Evolutionary conservation across 2,113 vertebrate genomes (phyloP).

Genomic region (Hippocampus mohnikei): DNA sequence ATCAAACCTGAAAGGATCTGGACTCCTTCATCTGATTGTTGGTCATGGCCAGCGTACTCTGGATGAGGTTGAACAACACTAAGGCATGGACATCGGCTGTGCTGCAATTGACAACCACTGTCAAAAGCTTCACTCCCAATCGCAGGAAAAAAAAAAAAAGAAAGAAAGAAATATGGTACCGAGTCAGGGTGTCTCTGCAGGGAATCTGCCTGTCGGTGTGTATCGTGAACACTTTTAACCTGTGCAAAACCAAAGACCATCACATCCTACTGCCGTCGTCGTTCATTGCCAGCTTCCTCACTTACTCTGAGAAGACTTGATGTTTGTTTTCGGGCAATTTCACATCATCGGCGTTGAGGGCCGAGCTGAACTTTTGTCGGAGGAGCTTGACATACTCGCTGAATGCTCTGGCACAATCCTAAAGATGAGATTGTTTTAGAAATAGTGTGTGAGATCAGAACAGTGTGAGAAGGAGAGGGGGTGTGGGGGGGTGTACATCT

Average conservation of each 20-base stretch:
- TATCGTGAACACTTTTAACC: constrained; percentile 83
- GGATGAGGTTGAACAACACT: constrained; percentile 90
- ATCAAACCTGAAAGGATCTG: constrained; percentile 84
- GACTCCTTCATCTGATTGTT: constrained; percentile 87
- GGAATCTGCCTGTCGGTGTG: constrained; percentile 62
- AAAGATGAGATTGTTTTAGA: not conserved
- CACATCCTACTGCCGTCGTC: not conserved
- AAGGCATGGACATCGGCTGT: constrained; percentile 83
- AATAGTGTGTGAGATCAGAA: not conserved
- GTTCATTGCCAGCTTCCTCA: not conserved
- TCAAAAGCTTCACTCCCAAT: not conserved
- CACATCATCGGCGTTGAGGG: constrained; percentile 61
- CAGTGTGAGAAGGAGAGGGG: not conserved
- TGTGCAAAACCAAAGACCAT: constrained; percentile 40
- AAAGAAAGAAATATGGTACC: constrained; percentile 33
- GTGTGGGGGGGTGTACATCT: constrained; percentile 66
- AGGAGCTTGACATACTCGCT: constrained; percentile 83
- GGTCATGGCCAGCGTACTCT: constrained; percentile 89
- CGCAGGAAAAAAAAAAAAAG: no score
- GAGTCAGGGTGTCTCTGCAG: constrained; percentile 46
- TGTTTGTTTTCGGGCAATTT: constrained; percentile 82
- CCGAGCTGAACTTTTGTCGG: constrained; percentile 85
- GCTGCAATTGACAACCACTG: constrained; percentile 60
- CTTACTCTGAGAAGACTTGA: constrained; percentile 83
- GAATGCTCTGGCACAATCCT: constrained; percentile 86